These are phyloP conservation scores for Phyllotis vaccarum DNA, from an alignment of 2,797 vertebrate genomes.

Conservation along the genomic window DNA sequence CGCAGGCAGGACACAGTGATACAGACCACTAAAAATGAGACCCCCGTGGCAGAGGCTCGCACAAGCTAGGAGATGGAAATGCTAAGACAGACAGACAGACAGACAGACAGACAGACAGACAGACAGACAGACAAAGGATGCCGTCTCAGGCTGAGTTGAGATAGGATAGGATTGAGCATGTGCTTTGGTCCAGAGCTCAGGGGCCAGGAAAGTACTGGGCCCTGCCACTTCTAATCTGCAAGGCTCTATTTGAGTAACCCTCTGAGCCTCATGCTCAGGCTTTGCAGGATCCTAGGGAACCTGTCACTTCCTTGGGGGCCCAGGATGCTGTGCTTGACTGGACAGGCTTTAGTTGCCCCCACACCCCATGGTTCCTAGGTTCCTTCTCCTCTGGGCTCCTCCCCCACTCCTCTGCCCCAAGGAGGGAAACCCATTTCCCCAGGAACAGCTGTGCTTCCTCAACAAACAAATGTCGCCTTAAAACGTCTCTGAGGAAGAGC, in stretches of 20 bases:
- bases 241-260: background rate
- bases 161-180: too few species aligned
- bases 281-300: too few species aligned
- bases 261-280: background rate
- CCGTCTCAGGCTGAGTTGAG: background rate
- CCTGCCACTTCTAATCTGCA: background rate
- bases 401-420: constrained; percentile 70
- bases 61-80: background rate
- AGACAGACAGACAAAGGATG: background rate
- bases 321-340: background rate
- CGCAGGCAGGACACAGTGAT: background rate
- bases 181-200: background rate
- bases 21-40: background rate
- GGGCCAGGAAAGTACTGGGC: background rate
- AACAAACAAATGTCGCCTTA: constrained; percentile 87
- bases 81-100: background rate
- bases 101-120: too few species aligned
- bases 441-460: constrained; percentile 88
- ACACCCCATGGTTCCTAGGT: background rate
- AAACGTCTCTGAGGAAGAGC: constrained; percentile 85
- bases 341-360: background rate
- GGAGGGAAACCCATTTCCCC: constrained; percentile 79
- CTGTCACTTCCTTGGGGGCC: too few species aligned
- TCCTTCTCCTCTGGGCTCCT: background rate
- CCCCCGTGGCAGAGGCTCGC: background rate